Percentiles rank a stretch among this genome's conserved stretches.
Conservation (phyloP, 2,113 vertebrate species). For the Amia ocellicauda region DNA sequence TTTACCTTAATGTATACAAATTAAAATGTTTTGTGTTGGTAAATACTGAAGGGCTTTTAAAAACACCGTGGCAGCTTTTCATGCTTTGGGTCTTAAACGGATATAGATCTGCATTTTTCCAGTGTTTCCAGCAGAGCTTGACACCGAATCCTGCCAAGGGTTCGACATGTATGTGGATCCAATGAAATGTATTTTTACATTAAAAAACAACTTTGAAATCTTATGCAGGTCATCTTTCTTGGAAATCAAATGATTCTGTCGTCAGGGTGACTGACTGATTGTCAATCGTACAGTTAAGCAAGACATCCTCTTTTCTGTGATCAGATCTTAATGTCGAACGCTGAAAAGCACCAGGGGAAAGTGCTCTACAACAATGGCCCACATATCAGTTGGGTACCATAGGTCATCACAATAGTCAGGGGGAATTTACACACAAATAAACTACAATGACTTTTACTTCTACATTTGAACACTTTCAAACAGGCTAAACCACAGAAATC, state of each 20-base stretch:
- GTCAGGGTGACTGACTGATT: constrained; percentile 12
- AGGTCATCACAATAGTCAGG: too few species aligned
- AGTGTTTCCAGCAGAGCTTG: constrained; percentile 28
- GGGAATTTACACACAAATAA: too few species aligned
- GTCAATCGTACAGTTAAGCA: background rate
- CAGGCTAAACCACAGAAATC: too few species aligned
- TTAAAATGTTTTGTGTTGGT: constrained; percentile 21
- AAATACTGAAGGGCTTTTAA: constrained; percentile 26
- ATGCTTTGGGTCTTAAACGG: constrained; percentile 5
- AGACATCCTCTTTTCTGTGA: too few species aligned
- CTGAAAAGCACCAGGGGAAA: background rate
- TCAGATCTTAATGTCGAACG: background rate
- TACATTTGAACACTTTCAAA: too few species aligned
- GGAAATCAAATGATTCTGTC: constrained; percentile 1
- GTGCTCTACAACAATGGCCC: background rate
- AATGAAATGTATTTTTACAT: constrained; percentile 48
- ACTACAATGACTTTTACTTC: too few species aligned
- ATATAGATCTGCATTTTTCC: background rate
- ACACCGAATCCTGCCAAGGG: constrained; percentile 9
- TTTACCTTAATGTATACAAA: constrained; percentile 22
- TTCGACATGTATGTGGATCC: constrained; percentile 22
- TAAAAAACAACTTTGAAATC: background rate
- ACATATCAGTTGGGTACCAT: too few species aligned
- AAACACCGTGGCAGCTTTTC: constrained; percentile 36
- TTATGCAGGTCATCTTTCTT: constrained; percentile 5